These are phyloP conservation scores for Venusia cambrica DNA, from an alignment of 2,888 invertebrate species.

Conservation along the genomic window DNA sequence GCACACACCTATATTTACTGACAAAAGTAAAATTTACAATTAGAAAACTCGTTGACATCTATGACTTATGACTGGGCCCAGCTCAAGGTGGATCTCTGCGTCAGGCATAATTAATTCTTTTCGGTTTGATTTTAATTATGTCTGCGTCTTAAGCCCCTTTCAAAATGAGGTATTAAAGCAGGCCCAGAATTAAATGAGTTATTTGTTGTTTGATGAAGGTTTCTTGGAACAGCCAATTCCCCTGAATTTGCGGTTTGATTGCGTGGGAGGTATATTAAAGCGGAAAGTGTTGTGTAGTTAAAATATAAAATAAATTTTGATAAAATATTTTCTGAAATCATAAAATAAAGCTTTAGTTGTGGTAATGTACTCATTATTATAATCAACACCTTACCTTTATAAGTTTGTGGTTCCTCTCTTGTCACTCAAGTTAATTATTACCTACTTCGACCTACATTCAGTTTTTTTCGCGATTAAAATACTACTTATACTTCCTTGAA, in stretches of 20 bases:
- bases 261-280: conserved; percentile 2
- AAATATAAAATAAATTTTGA: too few species aligned
- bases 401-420: too few species aligned
- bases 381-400: too few species aligned
- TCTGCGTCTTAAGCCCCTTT: conserved; percentile 27
- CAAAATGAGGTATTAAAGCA: conserved; percentile 26
- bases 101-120: conserved; percentile 44
- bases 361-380: too few species aligned
- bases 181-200: conserved; percentile 23
- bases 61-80: conserved; percentile 1
- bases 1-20: too few species aligned
- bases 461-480: too few species aligned
- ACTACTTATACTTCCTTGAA: too few species aligned
- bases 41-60: conserved; percentile 2
- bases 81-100: conserved; percentile 36
- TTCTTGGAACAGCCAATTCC: conserved; percentile 13
- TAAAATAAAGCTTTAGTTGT: too few species aligned
- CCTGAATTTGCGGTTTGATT: conserved; percentile 13
- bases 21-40: too few species aligned
- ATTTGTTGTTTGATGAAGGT: conserved; percentile 23
- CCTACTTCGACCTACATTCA: too few species aligned
- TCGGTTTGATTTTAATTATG: conserved; percentile 45
- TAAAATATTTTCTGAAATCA: too few species aligned
- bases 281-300: not conserved
- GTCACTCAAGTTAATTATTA: too few species aligned